Evolutionary conservation across 2,113 vertebrate species (phyloP), one percentile per base, ranked within the genome.

Genomic region (Hipposideros armiger): DNA sequence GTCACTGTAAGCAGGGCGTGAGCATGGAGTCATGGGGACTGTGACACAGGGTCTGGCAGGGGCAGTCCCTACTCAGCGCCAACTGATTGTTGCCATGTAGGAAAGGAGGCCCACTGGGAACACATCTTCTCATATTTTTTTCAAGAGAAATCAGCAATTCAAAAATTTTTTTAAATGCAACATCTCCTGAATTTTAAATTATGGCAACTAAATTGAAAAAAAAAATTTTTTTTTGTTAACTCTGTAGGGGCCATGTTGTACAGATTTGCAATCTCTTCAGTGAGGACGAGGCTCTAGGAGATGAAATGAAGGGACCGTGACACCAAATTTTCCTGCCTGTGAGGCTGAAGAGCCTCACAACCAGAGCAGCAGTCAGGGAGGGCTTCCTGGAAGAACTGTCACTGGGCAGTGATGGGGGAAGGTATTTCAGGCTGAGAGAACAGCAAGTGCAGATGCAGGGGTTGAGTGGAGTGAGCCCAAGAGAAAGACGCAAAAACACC

Each of bases 81-180:
- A 77, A n/a, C n/a, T 64, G 26, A 45, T 32, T 16, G 24, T 42
- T 45, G 26, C 50, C 87, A n/a, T 28, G 45, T 56, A 32, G 32
- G 20, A 86, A 52, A 80, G 54, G 40, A 22, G 20, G 20, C 73
- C 11, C n/a, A 13, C 19, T 7, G 3, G 42, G 64, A 60, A 16
- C 19, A 70, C 47, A n/a, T 81, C 45, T 52, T 91, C 54, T 74
- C 10, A 14, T 74, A 64, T 72, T 62, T 45, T 45, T 80, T 80
- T 72, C 4, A 80, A 88, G 54, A 87, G 62, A 94, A 95, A 91
- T 54, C 47, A 84, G 30, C 56, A 97, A 91, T 69, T 94, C n/a
- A 54, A 73, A 15, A 83, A 50, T 73, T 87, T 94, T 91, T 64
- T n/a, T 20, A 64, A 95, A 91, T 83, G 60, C n/a, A 96, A 83